phyloP scores from a whole-genome alignment of 2,888 invertebrate species.

The Lycaena phlaeas region DNA sequence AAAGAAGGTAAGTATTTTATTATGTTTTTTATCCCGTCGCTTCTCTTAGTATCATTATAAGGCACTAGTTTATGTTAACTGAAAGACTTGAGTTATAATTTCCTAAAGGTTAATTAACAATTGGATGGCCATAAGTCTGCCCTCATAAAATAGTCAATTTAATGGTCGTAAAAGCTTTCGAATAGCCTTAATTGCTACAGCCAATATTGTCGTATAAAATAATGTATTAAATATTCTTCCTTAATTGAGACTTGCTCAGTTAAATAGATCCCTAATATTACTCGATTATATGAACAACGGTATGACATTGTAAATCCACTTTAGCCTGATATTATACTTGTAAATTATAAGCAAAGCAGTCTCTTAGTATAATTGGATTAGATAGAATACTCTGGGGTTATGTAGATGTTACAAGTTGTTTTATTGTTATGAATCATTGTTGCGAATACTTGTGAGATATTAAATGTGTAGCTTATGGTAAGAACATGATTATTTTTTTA shows the following conservation, averaged over 20 bases:
- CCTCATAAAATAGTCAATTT: not conserved
- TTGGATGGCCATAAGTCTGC: not conserved
- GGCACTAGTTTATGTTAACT: too few species aligned
- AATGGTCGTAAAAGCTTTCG: not conserved
- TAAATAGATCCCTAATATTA: conserved; percentile 21
- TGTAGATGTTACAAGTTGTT: conserved; percentile 11
- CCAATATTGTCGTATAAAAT: conserved; percentile 11
- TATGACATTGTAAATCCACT: conserved; percentile 26
- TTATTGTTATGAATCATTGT: conserved; percentile 11
- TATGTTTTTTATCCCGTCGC: too few species aligned
- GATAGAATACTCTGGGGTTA: conserved; percentile 4
- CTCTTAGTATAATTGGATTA: conserved; percentile 15
- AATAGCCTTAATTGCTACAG: not conserved
- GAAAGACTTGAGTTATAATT: too few species aligned
- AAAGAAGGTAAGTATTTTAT: too few species aligned
- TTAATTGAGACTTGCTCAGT: conserved; percentile 20
- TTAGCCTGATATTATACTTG: conserved; percentile 26
- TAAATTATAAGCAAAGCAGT: conserved; percentile 24
- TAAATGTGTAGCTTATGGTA: too few species aligned
- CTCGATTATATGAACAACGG: conserved; percentile 24
- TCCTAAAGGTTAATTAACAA: not conserved
- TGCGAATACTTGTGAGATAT: not conserved
- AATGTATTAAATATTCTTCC: conserved; percentile 16
- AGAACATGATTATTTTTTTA: too few species aligned
- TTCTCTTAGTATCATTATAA: too few species aligned